Conservation (phyloP, 2,888 invertebrate species). For the Choreutis nemorana region DNA sequence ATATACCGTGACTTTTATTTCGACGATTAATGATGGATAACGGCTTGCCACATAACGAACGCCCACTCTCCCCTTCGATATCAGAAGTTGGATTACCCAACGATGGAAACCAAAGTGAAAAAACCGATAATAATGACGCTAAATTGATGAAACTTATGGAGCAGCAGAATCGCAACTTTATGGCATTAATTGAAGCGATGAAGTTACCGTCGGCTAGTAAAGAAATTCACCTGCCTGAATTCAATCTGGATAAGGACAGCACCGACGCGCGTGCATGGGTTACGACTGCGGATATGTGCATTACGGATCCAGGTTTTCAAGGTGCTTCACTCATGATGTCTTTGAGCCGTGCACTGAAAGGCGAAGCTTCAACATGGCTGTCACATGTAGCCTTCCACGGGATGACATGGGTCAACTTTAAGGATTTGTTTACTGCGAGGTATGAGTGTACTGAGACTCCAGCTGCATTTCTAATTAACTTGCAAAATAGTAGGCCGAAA, state of each 20-base stretch:
- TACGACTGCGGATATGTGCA: slow-evolving; percentile 8
- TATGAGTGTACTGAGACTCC: not conserved
- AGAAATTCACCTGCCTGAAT: slow-evolving; percentile 5
- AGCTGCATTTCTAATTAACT: not conserved
- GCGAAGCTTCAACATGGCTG: slow-evolving; percentile 10
- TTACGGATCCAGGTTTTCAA: slow-evolving; percentile 3
- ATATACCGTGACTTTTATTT: too few species aligned
- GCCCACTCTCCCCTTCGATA: too few species aligned
- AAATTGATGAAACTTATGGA: too few species aligned
- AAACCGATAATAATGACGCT: too few species aligned
- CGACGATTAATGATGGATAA: too few species aligned
- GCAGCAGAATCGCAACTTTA: slow-evolving; percentile 4
- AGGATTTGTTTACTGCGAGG: not conserved
- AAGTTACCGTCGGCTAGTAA: not conserved
- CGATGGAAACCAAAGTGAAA: too few species aligned
- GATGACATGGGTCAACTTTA: slow-evolving; percentile 5
- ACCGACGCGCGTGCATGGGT: slow-evolving; percentile 8
- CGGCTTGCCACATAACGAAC: too few species aligned
- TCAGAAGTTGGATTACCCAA: too few species aligned
- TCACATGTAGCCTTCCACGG: slow-evolving; percentile 8
- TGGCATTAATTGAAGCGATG: slow-evolving; percentile 1
- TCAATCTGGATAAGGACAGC: slow-evolving; percentile 6
- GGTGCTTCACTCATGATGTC: slow-evolving; percentile 5
- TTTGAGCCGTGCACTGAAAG: slow-evolving; percentile 8
- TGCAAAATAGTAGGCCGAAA: not conserved